These are phyloP conservation scores for Nebria brevicollis DNA, from an alignment of 2,888 invertebrate species.

Conservation along the genomic window DNA sequence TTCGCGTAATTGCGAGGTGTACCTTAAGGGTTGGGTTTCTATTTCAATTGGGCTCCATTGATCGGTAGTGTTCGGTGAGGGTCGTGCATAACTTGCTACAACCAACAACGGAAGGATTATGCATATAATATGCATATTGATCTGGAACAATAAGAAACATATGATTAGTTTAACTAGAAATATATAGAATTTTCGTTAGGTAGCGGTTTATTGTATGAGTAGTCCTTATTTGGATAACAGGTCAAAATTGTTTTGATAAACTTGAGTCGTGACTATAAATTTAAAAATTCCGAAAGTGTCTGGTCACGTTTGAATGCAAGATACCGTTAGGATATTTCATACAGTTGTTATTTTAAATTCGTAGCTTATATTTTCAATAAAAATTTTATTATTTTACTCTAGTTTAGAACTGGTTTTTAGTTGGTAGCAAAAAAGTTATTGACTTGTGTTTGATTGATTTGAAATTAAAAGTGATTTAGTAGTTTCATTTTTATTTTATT, in stretches of 20 bases:
- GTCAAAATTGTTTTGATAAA: too few relatives aligned
- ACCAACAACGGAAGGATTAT: slow-evolving; percentile 20
- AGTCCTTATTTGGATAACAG: too few relatives aligned
- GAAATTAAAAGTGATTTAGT: not conserved
- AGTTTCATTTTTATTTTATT: not conserved
- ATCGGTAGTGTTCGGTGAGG: slow-evolving; percentile 18
- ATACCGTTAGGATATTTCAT: too few relatives aligned
- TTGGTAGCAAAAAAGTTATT: not conserved
- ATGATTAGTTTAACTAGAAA: not conserved
- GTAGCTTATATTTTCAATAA: not conserved
- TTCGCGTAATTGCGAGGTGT: slow-evolving; percentile 36
- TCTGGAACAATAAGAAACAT: not conserved
- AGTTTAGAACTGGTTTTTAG: not conserved
- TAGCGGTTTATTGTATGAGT: too few relatives aligned
- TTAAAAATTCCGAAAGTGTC: too few relatives aligned
- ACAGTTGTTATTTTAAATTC: too few relatives aligned
- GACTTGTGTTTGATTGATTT: not conserved
- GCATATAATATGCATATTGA: slow-evolving; percentile 26
- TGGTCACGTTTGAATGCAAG: too few relatives aligned
- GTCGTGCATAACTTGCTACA: slow-evolving; percentile 25
- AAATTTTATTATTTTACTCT: not conserved
- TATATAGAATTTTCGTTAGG: not conserved
- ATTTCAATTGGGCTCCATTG: slow-evolving; percentile 33
- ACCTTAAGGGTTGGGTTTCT: slow-evolving; percentile 27
- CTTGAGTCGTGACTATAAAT: too few relatives aligned